phyloP scores from a whole-genome alignment of 2,888 invertebrate genomes.

The Emesis furor region DNA sequence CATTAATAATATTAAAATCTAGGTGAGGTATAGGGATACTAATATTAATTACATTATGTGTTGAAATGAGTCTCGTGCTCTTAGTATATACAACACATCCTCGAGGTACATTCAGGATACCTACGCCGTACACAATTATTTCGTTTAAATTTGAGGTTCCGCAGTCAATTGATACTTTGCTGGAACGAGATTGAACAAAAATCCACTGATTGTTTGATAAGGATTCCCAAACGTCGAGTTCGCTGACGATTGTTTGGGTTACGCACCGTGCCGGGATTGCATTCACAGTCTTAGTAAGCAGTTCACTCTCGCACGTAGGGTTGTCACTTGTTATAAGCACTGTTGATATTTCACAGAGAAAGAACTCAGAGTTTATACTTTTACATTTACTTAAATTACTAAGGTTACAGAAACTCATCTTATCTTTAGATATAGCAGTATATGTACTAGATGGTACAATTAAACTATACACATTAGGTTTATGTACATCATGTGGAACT shows the following conservation, averaged over 20 bases:
- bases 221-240: not conserved
- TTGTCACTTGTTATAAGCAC: conserved; percentile 4
- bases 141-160: not conserved
- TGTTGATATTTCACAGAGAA: conserved; percentile 3
- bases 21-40: not conserved
- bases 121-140: not conserved
- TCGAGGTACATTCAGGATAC: conserved; percentile 1
- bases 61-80: not conserved
- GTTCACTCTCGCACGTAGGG: conserved; percentile 50
- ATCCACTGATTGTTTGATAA: conserved; percentile 12
- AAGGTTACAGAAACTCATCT: conserved; percentile 51
- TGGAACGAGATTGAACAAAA: conserved; percentile 9
- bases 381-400: conserved; percentile 36
- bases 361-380: conserved; percentile 21
- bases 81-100: conserved; percentile 12
- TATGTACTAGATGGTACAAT: conserved; percentile 55
- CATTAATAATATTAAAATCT: conserved; percentile 7
- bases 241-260: conserved; percentile 15
- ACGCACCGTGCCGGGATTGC: conserved; percentile 21
- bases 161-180: conserved; percentile 12
- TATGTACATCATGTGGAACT: conserved; percentile 41
- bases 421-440: conserved; percentile 60
- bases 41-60: not conserved
- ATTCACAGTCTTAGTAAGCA: conserved; percentile 49
- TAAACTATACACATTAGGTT: conserved; percentile 54